A percentile compares a stretch with the other conserved stretches of the same genome.
Conservation (phyloP, 2,888 invertebrate species). For the Ommatoiulus sabulosus region DNA sequence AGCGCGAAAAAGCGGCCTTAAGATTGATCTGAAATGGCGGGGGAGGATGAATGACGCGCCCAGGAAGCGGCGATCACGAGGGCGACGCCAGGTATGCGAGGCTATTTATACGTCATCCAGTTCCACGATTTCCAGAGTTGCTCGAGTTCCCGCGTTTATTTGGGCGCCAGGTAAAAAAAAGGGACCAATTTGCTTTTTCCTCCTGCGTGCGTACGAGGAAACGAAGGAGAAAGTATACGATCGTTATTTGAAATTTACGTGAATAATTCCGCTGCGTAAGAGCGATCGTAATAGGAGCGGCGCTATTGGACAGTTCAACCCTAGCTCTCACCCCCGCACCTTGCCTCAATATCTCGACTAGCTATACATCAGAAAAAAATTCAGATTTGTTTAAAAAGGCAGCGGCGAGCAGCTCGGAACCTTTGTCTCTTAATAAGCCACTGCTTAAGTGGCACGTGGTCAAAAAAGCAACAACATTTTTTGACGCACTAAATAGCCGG, state of each 20-base stretch:
- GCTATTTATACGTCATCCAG: too few species aligned
- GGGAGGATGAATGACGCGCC: too few species aligned
- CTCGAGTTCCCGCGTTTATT: not conserved
- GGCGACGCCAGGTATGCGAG: too few species aligned
- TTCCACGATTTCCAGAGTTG: too few species aligned
- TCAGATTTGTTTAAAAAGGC: conserved; percentile 22
- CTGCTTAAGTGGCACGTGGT: not conserved
- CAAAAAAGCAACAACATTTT: not conserved
- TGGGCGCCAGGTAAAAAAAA: too few species aligned
- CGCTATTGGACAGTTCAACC: conserved; percentile 4
- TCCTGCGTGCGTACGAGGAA: not conserved
- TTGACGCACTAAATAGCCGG: not conserved
- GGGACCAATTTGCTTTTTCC: too few species aligned
- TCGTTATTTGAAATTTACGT: conserved; percentile 26
- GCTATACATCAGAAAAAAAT: too few species aligned
- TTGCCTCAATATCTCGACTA: too few species aligned
- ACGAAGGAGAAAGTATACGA: conserved; percentile 13
- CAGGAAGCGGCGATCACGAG: too few species aligned
- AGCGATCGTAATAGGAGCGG: not conserved
- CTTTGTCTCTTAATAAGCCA: not conserved
- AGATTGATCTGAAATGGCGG: too few species aligned
- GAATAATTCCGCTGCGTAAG: too few species aligned
- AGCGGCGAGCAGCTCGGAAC: not conserved
- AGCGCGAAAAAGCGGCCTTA: not conserved
- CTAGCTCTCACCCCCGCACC: not conserved